Base-by-base conservation (phyloP, 2,888 invertebrate species). In the Campoletis raptor region DNA sequence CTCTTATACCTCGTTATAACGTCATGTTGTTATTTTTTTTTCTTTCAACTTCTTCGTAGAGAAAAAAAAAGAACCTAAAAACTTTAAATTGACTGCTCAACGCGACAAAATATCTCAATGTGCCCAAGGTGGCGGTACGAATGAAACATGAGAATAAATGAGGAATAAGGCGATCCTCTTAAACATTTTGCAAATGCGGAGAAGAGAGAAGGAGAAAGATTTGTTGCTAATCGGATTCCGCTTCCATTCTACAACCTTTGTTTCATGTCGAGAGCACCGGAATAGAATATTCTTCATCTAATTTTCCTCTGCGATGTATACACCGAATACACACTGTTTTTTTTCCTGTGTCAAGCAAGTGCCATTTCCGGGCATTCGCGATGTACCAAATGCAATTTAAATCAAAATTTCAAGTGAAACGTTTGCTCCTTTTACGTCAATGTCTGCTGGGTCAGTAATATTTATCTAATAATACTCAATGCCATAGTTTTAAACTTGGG, bases 141-240 rank as follows among this genome's bases (percentile, higher is more conserved):
- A 61, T 61, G 66, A 66, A 21, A 40, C 40, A n/a, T 52, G 40
- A 21, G 21, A 61, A 15, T 21, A 30, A 40, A 74, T 37, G 37
- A 66, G 42, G 52, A 67, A 42, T 78, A 12, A 37, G 12, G 37
- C 37, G 7, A 67, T 57, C 52, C 78, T 37, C 52, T 48, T 12
- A 66, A 48, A 77, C 66, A 78, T 21, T 30, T 42, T 12, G 66
- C 42, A 73, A 81, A 48, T 21, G 18, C 10, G 7, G 24, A 40
- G 4, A 30, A 76, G 36, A 18, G 67, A 81, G 52, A 64, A 18
- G n/a, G 8, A 70, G 69, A 72, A 42, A 76, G 81, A 81, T 77
- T 85, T 67, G 77, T 73, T 73, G 54, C 85, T 81, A 81, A 85
- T 81, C 78, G 57, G 78, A 81, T 81, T 78, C 24, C 40, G n/a